phyloP scores from a whole-genome alignment of 2,797 vertebrate species.

The Phoxinus dragarum region DNA sequence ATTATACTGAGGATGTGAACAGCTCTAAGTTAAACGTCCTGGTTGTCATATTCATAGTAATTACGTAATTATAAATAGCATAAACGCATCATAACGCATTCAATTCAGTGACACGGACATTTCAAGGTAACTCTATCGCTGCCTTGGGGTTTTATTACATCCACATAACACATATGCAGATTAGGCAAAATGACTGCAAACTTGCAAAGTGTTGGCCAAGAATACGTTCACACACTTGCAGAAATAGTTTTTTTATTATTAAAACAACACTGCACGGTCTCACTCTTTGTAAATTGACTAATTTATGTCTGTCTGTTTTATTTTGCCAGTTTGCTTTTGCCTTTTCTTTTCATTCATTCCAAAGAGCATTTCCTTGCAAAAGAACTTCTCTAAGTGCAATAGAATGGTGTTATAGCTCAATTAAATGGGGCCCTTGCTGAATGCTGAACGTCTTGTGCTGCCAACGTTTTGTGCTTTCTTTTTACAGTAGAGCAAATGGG shows the following conservation, averaged over 20 bases:
- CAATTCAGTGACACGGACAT: too few relatives aligned
- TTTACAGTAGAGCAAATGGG: not conserved
- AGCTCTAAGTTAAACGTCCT: not conserved
- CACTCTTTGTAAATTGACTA: not conserved
- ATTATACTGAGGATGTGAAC: not conserved
- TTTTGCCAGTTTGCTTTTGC: not conserved
- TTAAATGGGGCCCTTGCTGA: not conserved
- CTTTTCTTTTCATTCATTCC: not conserved
- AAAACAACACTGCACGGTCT: not conserved
- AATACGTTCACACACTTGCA: not conserved
- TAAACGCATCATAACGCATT: too few relatives aligned
- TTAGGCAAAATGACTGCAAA: not conserved
- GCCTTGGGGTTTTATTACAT: too few relatives aligned
- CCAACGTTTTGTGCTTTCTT: not conserved
- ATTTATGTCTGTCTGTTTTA: not conserved
- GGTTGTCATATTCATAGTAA: not conserved
- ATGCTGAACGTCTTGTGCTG: not conserved
- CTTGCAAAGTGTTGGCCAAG: not conserved
- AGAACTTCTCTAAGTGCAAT: not conserved
- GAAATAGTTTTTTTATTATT: not conserved
- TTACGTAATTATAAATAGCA: too few relatives aligned
- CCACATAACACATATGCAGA: too few relatives aligned
- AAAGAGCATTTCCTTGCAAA: not conserved
- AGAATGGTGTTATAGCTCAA: not conserved
- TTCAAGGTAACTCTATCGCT: too few relatives aligned